Percentiles rank a stretch among this genome's conserved stretches.
Evolutionary conservation across 2,797 vertebrate species (phyloP).

Genomic region (Nasua narica): DNA sequence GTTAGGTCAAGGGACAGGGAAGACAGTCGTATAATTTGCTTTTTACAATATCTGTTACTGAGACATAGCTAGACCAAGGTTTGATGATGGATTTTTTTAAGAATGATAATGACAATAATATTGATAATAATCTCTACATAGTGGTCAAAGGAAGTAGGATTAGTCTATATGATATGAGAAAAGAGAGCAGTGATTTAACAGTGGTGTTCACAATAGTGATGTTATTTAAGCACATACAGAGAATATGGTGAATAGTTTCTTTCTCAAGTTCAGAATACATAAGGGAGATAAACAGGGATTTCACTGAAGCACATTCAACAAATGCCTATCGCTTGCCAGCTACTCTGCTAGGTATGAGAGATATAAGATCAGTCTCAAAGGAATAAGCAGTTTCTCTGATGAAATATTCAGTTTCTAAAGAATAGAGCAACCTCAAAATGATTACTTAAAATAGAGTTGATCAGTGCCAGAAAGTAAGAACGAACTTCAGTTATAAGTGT

Average conservation of each 20-base stretch:
- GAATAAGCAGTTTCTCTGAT: neutral
- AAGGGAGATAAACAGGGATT: neutral
- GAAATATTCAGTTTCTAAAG: constrained; percentile 12
- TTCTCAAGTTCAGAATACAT: neutral
- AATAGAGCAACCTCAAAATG: neutral
- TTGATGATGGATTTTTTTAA: neutral
- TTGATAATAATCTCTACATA: neutral
- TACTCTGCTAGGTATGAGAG: neutral
- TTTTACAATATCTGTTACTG: constrained; percentile 2
- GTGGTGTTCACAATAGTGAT: neutral
- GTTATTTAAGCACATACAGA: neutral
- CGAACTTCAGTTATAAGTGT: neutral
- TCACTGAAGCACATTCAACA: neutral
- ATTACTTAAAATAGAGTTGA: neutral
- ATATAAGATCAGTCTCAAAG: neutral
- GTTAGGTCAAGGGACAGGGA: neutral
- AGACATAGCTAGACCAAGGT: neutral
- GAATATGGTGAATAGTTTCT: neutral
- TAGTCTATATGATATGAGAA: neutral
- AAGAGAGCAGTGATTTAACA: neutral
- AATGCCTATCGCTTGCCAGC: neutral
- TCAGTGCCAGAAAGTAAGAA: neutral
- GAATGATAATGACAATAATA: neutral
- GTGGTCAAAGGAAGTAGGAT: neutral
- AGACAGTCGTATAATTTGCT: neutral